A percentile compares a stretch with the other conserved stretches of the same genome.
These are phyloP conservation scores for Monomorium pharaonis DNA, from an alignment of 1,140 invertebrate genomes.

Conservation along the genomic window DNA sequence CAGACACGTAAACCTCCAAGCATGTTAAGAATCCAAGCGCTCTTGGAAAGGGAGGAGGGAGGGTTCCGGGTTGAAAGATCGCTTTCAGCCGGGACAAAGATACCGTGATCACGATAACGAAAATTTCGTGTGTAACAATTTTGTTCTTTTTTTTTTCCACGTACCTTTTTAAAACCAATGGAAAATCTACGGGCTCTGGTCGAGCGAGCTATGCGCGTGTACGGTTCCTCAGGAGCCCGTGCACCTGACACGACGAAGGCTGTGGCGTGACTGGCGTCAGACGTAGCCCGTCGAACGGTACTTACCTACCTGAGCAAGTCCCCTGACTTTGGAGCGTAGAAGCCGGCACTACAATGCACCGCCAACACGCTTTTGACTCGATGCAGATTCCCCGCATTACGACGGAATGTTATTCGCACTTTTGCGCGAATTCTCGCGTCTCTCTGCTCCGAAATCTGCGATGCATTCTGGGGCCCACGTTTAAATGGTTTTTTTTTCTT, in stretches of 20 bases:
- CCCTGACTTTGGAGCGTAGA: conserved; percentile 50
- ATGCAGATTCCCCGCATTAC: conserved; percentile 30
- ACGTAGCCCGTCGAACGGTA: conserved; percentile 79
- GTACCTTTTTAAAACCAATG: conserved; percentile 24
- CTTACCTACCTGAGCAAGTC: conserved; percentile 76
- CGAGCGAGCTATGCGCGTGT: conserved; percentile 12
- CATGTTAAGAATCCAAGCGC: not conserved
- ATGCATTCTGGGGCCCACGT: not conserved
- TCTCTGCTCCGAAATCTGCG: not conserved
- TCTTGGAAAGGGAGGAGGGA: too few species aligned
- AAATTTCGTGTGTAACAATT: not conserved
- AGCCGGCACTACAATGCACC: conserved; percentile 68
- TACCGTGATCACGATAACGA: not conserved
- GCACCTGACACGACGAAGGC: conserved; percentile 77
- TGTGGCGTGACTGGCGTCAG: conserved; percentile 77
- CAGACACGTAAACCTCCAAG: not conserved
- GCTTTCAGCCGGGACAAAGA: not conserved
- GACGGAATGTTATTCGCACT: conserved; percentile 47
- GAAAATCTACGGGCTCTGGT: conserved; percentile 2
- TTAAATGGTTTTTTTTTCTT: not conserved
- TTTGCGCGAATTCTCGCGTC: not conserved
- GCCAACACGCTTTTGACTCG: conserved; percentile 39
- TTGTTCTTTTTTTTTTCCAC: not conserved
- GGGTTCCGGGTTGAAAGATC: not conserved
- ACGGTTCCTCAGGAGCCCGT: conserved; percentile 59